These are phyloP conservation scores for Eumerus sabulonum DNA, from an alignment of 2,888 invertebrate species.

Conservation along the genomic window DNA sequence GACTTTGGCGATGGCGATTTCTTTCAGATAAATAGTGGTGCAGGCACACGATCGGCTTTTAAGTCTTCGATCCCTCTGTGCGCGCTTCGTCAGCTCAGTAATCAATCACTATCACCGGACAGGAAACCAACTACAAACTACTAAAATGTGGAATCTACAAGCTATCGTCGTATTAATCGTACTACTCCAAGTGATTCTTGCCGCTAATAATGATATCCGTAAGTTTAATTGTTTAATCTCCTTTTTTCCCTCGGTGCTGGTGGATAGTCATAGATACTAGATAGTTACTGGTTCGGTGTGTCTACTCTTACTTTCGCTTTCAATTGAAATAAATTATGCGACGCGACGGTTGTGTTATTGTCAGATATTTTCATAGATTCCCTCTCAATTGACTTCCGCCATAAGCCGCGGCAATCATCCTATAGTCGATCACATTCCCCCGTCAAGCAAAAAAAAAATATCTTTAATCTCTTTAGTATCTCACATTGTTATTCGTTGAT, in stretches of 20 bases:
- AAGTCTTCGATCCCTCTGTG: conserved; percentile 70
- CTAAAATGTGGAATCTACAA: conserved; percentile 71
- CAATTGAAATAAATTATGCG: conserved; percentile 48
- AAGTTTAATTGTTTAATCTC: conserved; percentile 66
- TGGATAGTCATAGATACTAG: too few species aligned
- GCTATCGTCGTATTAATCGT: conserved; percentile 69
- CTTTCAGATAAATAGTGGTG: conserved; percentile 67
- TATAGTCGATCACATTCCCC: neutral
- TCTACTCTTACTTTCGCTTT: conserved; percentile 54
- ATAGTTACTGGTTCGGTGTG: too few species aligned
- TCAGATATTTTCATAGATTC: conserved; percentile 20
- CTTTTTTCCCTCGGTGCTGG: neutral
- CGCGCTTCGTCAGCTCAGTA: conserved; percentile 67
- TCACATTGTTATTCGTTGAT: conserved; percentile 25
- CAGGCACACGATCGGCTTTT: conserved; percentile 69
- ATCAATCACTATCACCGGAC: conserved; percentile 33
- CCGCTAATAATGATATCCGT: conserved; percentile 72
- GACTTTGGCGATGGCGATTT: conserved; percentile 32
- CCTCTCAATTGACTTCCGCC: conserved; percentile 48
- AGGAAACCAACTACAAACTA: conserved; percentile 38
- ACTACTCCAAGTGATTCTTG: conserved; percentile 70
- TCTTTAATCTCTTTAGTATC: conserved; percentile 11
- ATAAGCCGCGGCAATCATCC: neutral
- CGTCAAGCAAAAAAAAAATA: neutral
- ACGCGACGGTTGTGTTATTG: conserved; percentile 12